Conservation (phyloP, 2,888 invertebrate species). For the Parascotia fuliginaria region DNA sequence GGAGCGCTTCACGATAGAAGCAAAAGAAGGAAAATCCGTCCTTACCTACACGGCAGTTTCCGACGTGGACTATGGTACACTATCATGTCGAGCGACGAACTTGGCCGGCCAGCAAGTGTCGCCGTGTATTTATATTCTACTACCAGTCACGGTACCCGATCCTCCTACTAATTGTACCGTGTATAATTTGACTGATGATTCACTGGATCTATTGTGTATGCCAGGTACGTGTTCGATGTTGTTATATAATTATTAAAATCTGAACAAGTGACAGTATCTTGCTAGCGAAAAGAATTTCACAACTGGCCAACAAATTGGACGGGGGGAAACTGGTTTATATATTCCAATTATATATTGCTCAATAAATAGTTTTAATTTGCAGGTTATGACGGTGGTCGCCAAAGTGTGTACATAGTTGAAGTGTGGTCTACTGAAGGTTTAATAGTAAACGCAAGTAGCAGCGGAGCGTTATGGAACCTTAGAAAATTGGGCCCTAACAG, state of each 20-base stretch:
- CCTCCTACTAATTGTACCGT: constrained; percentile 92
- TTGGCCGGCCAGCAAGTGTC: constrained; percentile 89
- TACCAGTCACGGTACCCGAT: constrained; percentile 92
- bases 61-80: constrained; percentile 92
- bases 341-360: too few species aligned
- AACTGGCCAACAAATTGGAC: too few species aligned
- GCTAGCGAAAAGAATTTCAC: too few species aligned
- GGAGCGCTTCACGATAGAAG: constrained; percentile 85
- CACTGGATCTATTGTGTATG: constrained; percentile 90
- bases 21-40: constrained; percentile 86
- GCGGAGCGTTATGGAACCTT: constrained; percentile 90
- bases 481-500: constrained; percentile 92
- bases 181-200: constrained; percentile 91
- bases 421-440: constrained; percentile 88
- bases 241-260: too few species aligned
- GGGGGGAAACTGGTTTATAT: too few species aligned
- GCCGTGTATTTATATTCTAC: constrained; percentile 91
- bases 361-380: too few species aligned
- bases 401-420: constrained; percentile 90
- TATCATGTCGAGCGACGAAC: constrained; percentile 91
- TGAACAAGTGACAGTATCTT: too few species aligned
- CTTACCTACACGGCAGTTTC: constrained; percentile 92
- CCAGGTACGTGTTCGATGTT: constrained; percentile 78
- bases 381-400: constrained; percentile 93
- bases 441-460: constrained; percentile 89